phyloP scores from a whole-genome alignment of 2,888 invertebrate genomes.

The Lasioglossum malachurum region DNA sequence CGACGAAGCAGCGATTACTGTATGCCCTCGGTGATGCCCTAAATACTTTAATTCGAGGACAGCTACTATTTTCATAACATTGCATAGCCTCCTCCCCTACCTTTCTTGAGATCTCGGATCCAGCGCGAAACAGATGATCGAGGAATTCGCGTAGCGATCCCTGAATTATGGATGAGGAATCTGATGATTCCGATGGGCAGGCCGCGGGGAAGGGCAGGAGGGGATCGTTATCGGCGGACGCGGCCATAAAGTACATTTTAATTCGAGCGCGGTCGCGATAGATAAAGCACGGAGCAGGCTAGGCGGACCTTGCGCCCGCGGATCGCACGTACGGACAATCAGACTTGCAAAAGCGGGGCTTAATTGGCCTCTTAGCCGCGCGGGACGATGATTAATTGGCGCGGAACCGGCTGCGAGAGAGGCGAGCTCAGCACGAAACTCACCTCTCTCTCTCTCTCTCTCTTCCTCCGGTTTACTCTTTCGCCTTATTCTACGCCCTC shows the following conservation, averaged over 20 bases:
- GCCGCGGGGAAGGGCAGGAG: background rate
- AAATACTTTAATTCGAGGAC: too few relatives aligned
- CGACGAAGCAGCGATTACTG: too few relatives aligned
- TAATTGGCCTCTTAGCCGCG: slow-evolving; percentile 78
- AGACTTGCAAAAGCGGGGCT: slow-evolving; percentile 79
- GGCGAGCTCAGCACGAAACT: slow-evolving; percentile 28
- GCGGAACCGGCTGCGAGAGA: slow-evolving; percentile 64
- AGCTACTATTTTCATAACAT: too few relatives aligned
- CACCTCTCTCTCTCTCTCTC: background rate
- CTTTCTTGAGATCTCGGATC: background rate
- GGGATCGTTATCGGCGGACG: slow-evolving; percentile 74
- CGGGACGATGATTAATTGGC: slow-evolving; percentile 78
- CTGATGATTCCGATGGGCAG: background rate
- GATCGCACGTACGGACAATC: slow-evolving; percentile 75
- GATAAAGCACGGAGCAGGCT: slow-evolving; percentile 57
- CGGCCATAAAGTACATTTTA: slow-evolving; percentile 74
- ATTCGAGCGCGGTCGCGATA: slow-evolving; percentile 67
- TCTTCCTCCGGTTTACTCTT: background rate
- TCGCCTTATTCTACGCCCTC: background rate
- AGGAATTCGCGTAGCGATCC: background rate
- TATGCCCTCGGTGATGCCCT: too few relatives aligned
- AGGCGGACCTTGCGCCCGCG: slow-evolving; percentile 24
- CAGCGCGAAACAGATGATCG: background rate
- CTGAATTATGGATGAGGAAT: slow-evolving; percentile 4
- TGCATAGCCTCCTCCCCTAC: too few relatives aligned